A percentile compares a stretch with the other conserved stretches of the same genome.
These are phyloP conservation scores for Thelaira solivaga DNA, from an alignment of 2,888 invertebrate genomes.

Conservation along the genomic window DNA sequence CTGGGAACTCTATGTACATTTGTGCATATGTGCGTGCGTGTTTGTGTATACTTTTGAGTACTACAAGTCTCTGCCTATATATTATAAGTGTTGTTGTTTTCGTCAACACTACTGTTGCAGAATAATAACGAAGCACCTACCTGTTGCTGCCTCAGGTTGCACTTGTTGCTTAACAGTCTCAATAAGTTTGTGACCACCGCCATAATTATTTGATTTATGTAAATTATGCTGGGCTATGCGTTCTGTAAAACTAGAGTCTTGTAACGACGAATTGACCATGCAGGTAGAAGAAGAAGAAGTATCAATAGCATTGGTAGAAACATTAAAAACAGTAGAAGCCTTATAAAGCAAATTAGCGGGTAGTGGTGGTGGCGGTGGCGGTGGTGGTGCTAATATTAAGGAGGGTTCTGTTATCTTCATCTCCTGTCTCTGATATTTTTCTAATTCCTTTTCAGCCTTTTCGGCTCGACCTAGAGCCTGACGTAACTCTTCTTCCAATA, in stretches of 20 bases:
- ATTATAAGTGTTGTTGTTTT: conserved; percentile 12
- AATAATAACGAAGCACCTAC: conserved; percentile 69
- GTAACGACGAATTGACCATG: conserved; percentile 7
- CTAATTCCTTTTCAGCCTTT: conserved; percentile 78
- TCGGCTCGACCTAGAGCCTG: conserved; percentile 78
- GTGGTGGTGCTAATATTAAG: conserved; percentile 73
- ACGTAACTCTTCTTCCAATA: conserved; percentile 79
- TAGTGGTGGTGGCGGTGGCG: conserved; percentile 74
- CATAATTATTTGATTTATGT: conserved; percentile 64
- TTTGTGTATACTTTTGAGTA: conserved; percentile 1
- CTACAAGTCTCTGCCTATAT: too few species aligned
- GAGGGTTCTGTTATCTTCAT: conserved; percentile 65
- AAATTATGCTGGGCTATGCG: conserved; percentile 69
- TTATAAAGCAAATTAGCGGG: conserved; percentile 72
- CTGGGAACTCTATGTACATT: neutral
- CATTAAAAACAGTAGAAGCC: conserved; percentile 29
- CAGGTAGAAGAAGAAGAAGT: neutral
- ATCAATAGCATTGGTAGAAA: neutral
- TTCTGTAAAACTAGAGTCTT: conserved; percentile 65
- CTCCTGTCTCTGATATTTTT: conserved; percentile 68
- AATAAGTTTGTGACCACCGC: conserved; percentile 71
- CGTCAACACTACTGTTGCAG: conserved; percentile 33
- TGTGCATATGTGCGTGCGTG: conserved; percentile 7
- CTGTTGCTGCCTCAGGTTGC: conserved; percentile 76
- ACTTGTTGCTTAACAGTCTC: conserved; percentile 74